phyloP scores from a whole-genome alignment of 1,140 invertebrate species.

The Leguminivora glycinivorella region DNA sequence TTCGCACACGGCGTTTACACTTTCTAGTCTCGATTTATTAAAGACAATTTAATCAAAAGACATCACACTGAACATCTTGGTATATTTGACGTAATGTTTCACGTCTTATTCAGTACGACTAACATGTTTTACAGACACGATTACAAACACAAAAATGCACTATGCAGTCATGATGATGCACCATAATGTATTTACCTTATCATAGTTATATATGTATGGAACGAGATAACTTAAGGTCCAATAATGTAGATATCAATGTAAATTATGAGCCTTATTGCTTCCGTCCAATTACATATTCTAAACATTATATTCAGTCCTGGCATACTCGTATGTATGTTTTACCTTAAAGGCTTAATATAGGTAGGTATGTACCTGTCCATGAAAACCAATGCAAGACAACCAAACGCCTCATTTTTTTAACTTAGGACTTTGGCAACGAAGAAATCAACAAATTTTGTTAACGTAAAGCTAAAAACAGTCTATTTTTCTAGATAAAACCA shows the following conservation, averaged over 20 bases:
- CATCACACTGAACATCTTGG: background rate
- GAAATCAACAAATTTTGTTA: too few relatives aligned
- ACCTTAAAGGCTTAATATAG: too few relatives aligned
- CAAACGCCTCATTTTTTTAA: too few relatives aligned
- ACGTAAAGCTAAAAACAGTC: too few relatives aligned
- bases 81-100: background rate
- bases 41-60: slow-evolving; percentile 37
- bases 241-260: slow-evolving; percentile 11
- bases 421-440: too few relatives aligned
- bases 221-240: slow-evolving; percentile 4
- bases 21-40: slow-evolving; percentile 74
- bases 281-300: slow-evolving; percentile 47
- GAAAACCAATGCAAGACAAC: too few relatives aligned
- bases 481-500: too few relatives aligned
- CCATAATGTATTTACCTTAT: background rate
- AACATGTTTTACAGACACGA: background rate
- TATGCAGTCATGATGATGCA: background rate
- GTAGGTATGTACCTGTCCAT: too few relatives aligned
- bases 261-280: slow-evolving; percentile 56
- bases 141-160: background rate
- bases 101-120: background rate
- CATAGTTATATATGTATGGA: background rate
- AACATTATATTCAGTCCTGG: slow-evolving; percentile 13
- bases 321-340: background rate
- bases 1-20: slow-evolving; percentile 58